Evolutionary conservation across 1,140 invertebrate genomes (phyloP), one percentile per base, ranked within the genome.

Genomic region (Cecropterus lyciades): DNA sequence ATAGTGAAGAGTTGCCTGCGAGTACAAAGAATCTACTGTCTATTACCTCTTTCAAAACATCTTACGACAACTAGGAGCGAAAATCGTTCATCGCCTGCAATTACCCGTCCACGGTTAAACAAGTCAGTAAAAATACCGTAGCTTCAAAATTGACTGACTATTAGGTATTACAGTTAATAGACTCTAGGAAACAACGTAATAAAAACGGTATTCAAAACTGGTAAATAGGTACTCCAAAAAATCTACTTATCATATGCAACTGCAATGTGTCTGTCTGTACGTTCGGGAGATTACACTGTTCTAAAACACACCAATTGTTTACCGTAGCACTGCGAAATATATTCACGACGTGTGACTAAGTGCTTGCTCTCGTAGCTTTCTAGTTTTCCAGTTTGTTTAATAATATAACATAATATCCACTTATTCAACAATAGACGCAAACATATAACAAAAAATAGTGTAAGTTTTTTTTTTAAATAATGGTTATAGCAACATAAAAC

Each of bases 201-300:
- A 79, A 75, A 83, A 74, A 79, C 77, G 69, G 75, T 81, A 80
- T 77, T 80, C 73, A 83, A 80, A 85, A 82, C 72, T 77, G 82
- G 84, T 87, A 87, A 87, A 87, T 81, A 60, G 57, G 57, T 60
- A 85, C 77, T 77, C 84, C 78, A 87, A 87, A 87, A 60, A 27
- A 87, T 72, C 67, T 79, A 79, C 67, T 65, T 71, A 46, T 48
- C 43, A 40, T 53, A 56, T 48, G 62, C 48, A 40, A 24, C 16
- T 48, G 46, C 48, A 20, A 53, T 24, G 17, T 46, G 42, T 56
- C 45, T 51, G 30, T 45, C 51, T 37, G 46, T 45, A 51, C 55
- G 13, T 17, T 8, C 20, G 37, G 37, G 13, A 13, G 24, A 30
- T n/a, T 14, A 51, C 49, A 51, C 7, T 51, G 46, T 9, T 13